Evolutionary conservation across 1,140 invertebrate species (phyloP).

Genomic region (Homarus americanus): DNA sequence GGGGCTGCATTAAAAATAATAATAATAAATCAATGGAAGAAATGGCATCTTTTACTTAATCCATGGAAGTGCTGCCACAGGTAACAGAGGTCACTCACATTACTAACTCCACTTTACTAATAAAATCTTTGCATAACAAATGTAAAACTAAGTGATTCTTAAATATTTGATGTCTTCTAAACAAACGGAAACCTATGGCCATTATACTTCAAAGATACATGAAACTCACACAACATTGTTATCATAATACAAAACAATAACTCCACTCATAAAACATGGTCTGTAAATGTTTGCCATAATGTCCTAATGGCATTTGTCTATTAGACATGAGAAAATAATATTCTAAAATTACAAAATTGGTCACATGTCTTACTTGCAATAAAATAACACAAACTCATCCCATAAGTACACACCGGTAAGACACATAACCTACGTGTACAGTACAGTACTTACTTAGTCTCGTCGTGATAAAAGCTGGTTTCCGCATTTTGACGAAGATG

Average conservation of each 20-base stretch:
- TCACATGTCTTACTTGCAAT: neutral
- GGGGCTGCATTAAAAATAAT: too few species aligned
- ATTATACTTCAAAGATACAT: neutral
- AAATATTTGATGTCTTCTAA: too few species aligned
- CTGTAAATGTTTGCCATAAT: neutral
- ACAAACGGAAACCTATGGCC: too few species aligned
- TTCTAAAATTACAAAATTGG: neutral
- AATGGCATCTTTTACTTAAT: too few species aligned
- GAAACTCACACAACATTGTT: neutral
- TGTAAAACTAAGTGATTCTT: neutral
- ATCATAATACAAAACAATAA: neutral
- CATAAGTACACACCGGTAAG: too few species aligned
- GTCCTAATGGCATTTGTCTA: neutral
- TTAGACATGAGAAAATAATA: neutral
- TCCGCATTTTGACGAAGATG: conserved; percentile 92
- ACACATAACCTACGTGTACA: neutral
- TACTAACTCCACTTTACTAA: too few species aligned
- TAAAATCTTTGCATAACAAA: neutral
- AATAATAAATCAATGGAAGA: too few species aligned
- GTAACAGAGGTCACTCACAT: neutral
- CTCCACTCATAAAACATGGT: neutral
- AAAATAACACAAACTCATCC: too few species aligned
- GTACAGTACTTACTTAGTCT: conserved; percentile 47
- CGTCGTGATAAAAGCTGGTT: conserved; percentile 75
- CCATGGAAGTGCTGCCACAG: neutral